A percentile compares a stretch with the other conserved stretches of the same genome.
phyloP scores from a whole-genome alignment of 2,113 vertebrate genomes.

The Canis aureus region DNA sequence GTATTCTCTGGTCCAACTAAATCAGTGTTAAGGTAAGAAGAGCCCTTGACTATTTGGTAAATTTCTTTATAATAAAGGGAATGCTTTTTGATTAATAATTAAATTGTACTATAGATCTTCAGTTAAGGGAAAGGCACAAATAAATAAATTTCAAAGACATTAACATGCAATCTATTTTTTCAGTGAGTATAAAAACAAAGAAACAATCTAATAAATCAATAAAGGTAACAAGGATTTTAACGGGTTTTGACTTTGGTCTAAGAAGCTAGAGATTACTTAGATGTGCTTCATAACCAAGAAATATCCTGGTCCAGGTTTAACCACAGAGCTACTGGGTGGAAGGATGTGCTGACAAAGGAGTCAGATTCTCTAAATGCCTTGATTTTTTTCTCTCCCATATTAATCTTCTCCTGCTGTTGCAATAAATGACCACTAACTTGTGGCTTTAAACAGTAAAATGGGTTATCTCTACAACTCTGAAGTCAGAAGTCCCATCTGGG shows the following conservation, averaged over 20 bases:
- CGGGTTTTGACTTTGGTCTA: background rate
- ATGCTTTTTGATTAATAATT: constrained; percentile 16
- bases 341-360: background rate
- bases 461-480: background rate
- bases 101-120: constrained; percentile 5
- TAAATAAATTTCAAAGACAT: constrained; percentile 36
- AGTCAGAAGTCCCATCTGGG: background rate
- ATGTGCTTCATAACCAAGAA: background rate
- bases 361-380: background rate
- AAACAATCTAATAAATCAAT: background rate
- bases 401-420: background rate
- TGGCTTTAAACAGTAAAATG: background rate
- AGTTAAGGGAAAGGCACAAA: background rate
- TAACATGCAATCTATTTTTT: background rate
- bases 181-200: constrained; percentile 2
- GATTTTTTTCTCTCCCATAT: background rate
- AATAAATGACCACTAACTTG: background rate
- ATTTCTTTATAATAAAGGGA: background rate
- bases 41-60: background rate
- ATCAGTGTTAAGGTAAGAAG: background rate
- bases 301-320: background rate
- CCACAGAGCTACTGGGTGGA: background rate
- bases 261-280: background rate
- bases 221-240: background rate
- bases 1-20: constrained; percentile 7